Conservation (phyloP, 2,888 invertebrate genomes). For the Pilophorus perplexus region DNA sequence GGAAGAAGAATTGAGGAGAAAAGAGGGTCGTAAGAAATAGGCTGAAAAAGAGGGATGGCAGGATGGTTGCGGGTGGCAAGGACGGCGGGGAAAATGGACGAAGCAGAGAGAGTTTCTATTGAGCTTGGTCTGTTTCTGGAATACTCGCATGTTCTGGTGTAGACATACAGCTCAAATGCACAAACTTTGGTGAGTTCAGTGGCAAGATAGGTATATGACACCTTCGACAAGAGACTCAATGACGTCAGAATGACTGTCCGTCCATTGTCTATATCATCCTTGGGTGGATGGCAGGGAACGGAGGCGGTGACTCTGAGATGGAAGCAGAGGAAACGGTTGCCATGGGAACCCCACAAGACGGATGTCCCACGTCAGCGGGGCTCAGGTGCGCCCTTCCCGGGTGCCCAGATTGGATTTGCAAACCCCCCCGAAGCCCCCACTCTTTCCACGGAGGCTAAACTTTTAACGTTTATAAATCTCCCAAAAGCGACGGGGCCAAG, state of each 20-base stretch:
- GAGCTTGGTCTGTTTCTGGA: too few relatives aligned
- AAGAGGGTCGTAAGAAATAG: slow-evolving; percentile 20
- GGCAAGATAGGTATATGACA: too few relatives aligned
- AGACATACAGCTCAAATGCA: too few relatives aligned
- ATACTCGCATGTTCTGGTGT: too few relatives aligned
- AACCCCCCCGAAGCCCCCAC: slow-evolving; percentile 29
- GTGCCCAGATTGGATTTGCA: slow-evolving; percentile 41
- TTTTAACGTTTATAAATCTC: slow-evolving; percentile 42
- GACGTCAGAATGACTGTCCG: too few relatives aligned
- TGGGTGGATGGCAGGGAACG: too few relatives aligned
- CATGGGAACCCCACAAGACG: slow-evolving; percentile 35
- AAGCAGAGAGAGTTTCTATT: too few relatives aligned
- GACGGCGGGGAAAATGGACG: too few relatives aligned
- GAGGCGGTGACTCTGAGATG: slow-evolving; percentile 5
- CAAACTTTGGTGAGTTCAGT: too few relatives aligned
- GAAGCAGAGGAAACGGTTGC: slow-evolving; percentile 1
- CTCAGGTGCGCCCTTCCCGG: slow-evolving; percentile 36
- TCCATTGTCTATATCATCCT: too few relatives aligned
- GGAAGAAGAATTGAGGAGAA: slow-evolving; percentile 16
- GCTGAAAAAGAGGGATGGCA: slow-evolving; percentile 6
- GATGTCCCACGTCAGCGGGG: slow-evolving; percentile 41
- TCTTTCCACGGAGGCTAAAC: slow-evolving; percentile 24
- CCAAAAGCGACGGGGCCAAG: slow-evolving; percentile 25
- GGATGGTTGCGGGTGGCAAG: too few relatives aligned
- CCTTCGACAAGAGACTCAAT: too few relatives aligned